These are phyloP conservation scores for Brachionus koreanus DNA, from an alignment of 1,140 invertebrate species.

Conservation along the genomic window DNA sequence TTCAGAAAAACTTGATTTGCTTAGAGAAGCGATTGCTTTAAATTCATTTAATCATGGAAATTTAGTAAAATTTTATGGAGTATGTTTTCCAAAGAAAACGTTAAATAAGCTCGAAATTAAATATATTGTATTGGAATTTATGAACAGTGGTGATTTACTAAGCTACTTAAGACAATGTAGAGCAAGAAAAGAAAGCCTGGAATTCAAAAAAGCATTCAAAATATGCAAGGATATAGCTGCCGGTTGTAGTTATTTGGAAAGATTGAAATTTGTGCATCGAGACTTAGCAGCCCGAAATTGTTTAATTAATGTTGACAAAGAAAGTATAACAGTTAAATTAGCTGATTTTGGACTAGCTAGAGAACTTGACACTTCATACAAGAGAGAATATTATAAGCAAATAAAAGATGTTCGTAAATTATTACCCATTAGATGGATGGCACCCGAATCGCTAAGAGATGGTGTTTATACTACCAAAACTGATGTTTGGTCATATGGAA, in stretches of 20 bases:
- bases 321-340: constrained; percentile 32
- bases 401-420: constrained; percentile 50
- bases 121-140: constrained; percentile 22
- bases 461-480: constrained; percentile 83
- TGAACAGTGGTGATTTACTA: constrained; percentile 37
- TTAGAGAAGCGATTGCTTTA: constrained; percentile 38
- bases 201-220: constrained; percentile 13
- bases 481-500: constrained; percentile 85
- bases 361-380: constrained; percentile 11
- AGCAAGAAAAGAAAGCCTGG: background rate
- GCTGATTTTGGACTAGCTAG: constrained; percentile 43
- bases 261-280: background rate
- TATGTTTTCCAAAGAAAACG: constrained; percentile 3
- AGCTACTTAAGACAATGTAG: background rate
- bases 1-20: constrained; percentile 25
- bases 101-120: constrained; percentile 28
- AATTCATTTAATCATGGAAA: constrained; percentile 33
- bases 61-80: constrained; percentile 29
- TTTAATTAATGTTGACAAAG: background rate
- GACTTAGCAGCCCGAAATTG: constrained; percentile 43
- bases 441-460: constrained; percentile 81
- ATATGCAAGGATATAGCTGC: constrained; percentile 13
- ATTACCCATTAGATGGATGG: constrained; percentile 86
- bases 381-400: constrained; percentile 32
- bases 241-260: constrained; percentile 32